A percentile compares a stretch with the other conserved stretches of the same genome.
These are phyloP conservation scores for Nibea albiflora DNA, from an alignment of 2,113 vertebrate species.

Conservation along the genomic window DNA sequence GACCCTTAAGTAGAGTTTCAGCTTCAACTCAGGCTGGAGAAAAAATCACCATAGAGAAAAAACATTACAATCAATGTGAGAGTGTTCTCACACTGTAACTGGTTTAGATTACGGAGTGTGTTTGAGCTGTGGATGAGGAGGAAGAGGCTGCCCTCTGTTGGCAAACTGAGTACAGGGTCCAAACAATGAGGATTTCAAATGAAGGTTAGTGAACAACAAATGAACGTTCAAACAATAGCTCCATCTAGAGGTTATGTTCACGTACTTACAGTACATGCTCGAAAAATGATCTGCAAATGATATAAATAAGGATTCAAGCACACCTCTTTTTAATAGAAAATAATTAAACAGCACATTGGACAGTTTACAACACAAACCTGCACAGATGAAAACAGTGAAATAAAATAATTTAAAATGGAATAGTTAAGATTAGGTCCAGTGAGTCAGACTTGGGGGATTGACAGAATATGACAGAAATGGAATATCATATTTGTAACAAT, in stretches of 20 bases:
- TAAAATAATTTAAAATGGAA: neutral
- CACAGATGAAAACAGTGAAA: neutral
- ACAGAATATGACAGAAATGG: too few species aligned
- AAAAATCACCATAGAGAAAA: neutral
- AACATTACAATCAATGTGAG: neutral
- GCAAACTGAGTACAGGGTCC: neutral
- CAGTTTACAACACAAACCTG: neutral
- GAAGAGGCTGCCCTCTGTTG: conserved; percentile 33
- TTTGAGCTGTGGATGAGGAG: neutral
- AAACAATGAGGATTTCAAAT: neutral
- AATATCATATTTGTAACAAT: too few species aligned
- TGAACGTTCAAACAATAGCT: neutral
- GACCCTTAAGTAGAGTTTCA: too few species aligned
- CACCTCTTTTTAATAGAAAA: neutral
- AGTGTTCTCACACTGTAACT: neutral
- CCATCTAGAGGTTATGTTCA: conserved; percentile 8
- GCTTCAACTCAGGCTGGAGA: neutral
- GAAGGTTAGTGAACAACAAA: neutral
- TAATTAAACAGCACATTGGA: neutral
- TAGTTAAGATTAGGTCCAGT: neutral
- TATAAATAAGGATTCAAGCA: neutral
- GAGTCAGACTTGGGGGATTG: too few species aligned
- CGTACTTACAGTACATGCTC: neutral
- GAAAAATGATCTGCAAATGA: neutral
- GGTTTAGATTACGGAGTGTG: neutral